Percentiles rank a stretch among this genome's conserved stretches.
These are phyloP conservation scores for Dasysyrphus albostriatus DNA, from an alignment of 2,888 invertebrate genomes.

Conservation along the genomic window DNA sequence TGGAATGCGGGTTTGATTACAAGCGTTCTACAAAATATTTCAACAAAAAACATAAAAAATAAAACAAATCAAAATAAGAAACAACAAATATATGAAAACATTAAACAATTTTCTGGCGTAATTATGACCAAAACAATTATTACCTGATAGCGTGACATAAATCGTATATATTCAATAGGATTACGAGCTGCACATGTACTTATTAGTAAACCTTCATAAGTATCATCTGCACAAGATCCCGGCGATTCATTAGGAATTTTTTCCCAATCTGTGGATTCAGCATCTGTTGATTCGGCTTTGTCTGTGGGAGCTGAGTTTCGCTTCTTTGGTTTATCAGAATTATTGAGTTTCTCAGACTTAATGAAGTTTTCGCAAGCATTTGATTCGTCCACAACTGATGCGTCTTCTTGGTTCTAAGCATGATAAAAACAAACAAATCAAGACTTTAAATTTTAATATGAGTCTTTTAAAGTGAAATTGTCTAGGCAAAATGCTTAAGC, in stretches of 20 bases:
- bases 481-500: too few relatives aligned
- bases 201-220: slow-evolving; percentile 82
- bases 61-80: slow-evolving; percentile 59
- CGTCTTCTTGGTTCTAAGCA: slow-evolving; percentile 58
- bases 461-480: too few relatives aligned
- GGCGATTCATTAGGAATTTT: slow-evolving; percentile 42
- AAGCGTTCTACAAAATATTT: slow-evolving; percentile 80
- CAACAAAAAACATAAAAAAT: slow-evolving; percentile 63
- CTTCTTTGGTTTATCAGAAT: slow-evolving; percentile 52
- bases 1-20: slow-evolving; percentile 80
- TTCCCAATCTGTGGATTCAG: slow-evolving; percentile 66
- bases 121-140: slow-evolving; percentile 21
- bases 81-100: slow-evolving; percentile 65
- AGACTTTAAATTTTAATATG: background rate
- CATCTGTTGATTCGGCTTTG: slow-evolving; percentile 55
- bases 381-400: slow-evolving; percentile 51
- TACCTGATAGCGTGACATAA: slow-evolving; percentile 83
- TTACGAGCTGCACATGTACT: slow-evolving; percentile 81
- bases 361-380: slow-evolving; percentile 37
- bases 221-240: slow-evolving; percentile 77
- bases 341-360: slow-evolving; percentile 43
- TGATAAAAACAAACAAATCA: background rate
- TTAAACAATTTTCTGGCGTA: slow-evolving; percentile 22
- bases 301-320: slow-evolving; percentile 58
- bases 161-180: slow-evolving; percentile 81